Conservation (phyloP, 2,888 invertebrate species). For the Spicauda simplicius region DNA sequence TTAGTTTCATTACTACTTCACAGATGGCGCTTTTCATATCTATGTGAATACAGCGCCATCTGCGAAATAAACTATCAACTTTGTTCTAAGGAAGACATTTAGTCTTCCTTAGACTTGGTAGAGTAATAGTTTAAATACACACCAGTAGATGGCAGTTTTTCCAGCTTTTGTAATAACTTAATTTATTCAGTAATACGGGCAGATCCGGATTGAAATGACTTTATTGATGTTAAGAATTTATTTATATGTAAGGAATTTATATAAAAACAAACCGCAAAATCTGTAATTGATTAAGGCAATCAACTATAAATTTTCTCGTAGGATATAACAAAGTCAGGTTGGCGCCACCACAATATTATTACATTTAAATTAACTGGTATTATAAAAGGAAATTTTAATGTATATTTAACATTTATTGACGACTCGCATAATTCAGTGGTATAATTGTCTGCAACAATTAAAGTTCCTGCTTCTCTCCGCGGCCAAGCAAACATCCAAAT, state of each 20-base stretch:
- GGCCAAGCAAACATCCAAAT: no score
- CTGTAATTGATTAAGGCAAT: conserved; percentile 29
- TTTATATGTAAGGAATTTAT: conserved; percentile 1
- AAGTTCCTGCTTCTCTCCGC: no score
- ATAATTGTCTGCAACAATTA: no score
- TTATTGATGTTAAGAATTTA: conserved; percentile 8
- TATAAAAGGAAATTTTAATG: no score
- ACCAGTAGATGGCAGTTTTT: conserved; percentile 17
- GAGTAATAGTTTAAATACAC: neutral
- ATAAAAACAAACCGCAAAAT: conserved; percentile 26
- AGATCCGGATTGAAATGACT: conserved; percentile 25
- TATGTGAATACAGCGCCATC: neutral
- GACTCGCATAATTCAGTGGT: no score
- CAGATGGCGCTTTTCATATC: neutral
- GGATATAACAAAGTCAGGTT: conserved; percentile 34
- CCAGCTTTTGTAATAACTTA: neutral
- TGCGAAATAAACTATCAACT: neutral
- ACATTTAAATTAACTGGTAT: no score
- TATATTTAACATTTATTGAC: no score
- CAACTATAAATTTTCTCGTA: conserved; percentile 29
- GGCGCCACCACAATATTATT: conserved; percentile 30
- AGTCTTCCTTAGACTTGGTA: neutral
- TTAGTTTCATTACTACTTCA: neutral
- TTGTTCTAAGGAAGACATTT: neutral
- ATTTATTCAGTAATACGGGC: neutral